Evolutionary conservation across 2,797 vertebrate genomes (phyloP).

Genomic region (Diplodus puntazzo): DNA sequence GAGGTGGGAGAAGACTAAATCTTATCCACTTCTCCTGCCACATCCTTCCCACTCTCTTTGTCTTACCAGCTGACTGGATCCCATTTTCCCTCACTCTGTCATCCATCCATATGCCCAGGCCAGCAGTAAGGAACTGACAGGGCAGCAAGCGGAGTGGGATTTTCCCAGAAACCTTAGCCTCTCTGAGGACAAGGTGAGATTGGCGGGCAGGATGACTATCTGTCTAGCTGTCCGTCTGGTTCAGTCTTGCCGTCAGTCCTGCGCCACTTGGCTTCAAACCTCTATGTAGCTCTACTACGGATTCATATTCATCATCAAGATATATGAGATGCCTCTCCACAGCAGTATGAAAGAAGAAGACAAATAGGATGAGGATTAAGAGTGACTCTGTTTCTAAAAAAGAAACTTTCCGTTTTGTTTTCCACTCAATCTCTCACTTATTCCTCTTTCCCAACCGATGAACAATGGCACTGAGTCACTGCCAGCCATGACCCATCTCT

Average conservation of each 20-base stretch:
- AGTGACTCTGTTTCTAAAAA: constrained; percentile 43
- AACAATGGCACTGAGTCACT: constrained; percentile 68
- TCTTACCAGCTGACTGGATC: constrained; percentile 53
- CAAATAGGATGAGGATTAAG: constrained; percentile 59
- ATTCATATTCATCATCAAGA: constrained; percentile 58
- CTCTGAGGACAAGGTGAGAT: constrained; percentile 76
- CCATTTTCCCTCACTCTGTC: constrained; percentile 62
- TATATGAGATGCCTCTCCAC: constrained; percentile 54
- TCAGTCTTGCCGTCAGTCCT: constrained; percentile 70
- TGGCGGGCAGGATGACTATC: constrained; percentile 73
- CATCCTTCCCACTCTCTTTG: constrained; percentile 52
- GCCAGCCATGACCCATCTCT: constrained; percentile 49
- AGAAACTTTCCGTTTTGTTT: constrained; percentile 66
- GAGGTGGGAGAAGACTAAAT: constrained; percentile 32
- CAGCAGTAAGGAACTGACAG: constrained; percentile 71
- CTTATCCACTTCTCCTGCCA: constrained; percentile 40
- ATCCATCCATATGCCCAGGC: constrained; percentile 52
- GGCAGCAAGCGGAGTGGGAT: constrained; percentile 64
- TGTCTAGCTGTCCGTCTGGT: constrained; percentile 73
- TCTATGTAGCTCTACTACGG: constrained; percentile 21
- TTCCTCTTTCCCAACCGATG: constrained; percentile 60
- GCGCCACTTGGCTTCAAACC: constrained; percentile 52
- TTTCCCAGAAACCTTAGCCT: constrained; percentile 82
- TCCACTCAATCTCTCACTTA: constrained; percentile 42
- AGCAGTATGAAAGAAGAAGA: constrained; percentile 51